These are phyloP conservation scores for Spongia lamella DNA, from an alignment of 37 sponge, comb jelly and placozoan genomes.

Conservation along the genomic window DNA sequence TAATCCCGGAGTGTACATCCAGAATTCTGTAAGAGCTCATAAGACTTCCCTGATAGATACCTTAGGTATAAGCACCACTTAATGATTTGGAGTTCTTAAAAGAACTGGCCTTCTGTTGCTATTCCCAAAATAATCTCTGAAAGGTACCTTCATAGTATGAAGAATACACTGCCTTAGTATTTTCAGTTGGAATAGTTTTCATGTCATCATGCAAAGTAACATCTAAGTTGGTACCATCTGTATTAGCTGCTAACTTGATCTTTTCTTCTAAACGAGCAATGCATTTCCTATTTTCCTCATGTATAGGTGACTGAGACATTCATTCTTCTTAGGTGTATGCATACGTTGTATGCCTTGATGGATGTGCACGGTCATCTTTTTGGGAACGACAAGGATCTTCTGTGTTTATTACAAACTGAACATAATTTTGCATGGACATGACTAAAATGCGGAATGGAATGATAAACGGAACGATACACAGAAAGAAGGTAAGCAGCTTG, in stretches of 20 bases:
- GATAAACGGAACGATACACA: too few species aligned
- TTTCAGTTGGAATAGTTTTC: conserved; percentile 1
- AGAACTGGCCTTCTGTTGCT: conserved; percentile 16
- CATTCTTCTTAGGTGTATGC: conserved; percentile 6
- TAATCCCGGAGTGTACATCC: conserved; percentile 50
- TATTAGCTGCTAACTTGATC: background rate
- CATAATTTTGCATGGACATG: too few species aligned
- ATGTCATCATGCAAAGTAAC: conserved; percentile 13
- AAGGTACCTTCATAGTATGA: conserved; percentile 14
- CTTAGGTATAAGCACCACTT: conserved; percentile 52
- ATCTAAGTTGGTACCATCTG: conserved; percentile 15
- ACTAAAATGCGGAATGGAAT: too few species aligned
- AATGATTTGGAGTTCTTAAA: conserved; percentile 9
- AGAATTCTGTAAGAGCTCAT: conserved; percentile 31
- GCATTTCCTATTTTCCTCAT: background rate
- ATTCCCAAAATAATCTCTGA: conserved; percentile 31
- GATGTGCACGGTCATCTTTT: background rate
- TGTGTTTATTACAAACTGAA: conserved; percentile 9
- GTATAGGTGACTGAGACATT: conserved; percentile 3
- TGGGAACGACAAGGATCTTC: background rate
- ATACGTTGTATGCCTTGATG: conserved; percentile 18
- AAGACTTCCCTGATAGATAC: conserved; percentile 35
- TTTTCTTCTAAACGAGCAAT: background rate
- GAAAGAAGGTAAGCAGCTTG: too few species aligned
- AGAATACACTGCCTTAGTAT: background rate